These are phyloP conservation scores for Bostrychus sinensis DNA, from an alignment of 2,113 vertebrate genomes.

Conservation along the genomic window DNA sequence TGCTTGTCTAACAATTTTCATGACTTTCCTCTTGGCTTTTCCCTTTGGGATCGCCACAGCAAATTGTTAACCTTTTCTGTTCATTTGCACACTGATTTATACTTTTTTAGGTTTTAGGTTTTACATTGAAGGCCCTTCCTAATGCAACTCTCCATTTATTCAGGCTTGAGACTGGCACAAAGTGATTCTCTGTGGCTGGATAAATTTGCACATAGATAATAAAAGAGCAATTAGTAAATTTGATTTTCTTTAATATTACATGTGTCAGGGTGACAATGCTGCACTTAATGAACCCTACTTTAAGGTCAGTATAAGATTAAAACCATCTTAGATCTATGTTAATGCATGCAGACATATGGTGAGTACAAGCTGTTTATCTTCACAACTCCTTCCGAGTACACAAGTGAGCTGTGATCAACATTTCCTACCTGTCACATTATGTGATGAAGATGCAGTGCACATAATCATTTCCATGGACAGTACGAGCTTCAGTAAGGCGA, in stretches of 20 bases:
- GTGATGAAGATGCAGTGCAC: neutral
- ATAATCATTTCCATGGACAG: conserved; percentile 39
- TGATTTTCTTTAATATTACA: neutral
- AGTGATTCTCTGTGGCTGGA: no score
- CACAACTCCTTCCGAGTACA: neutral
- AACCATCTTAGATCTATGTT: neutral
- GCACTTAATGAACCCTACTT: neutral
- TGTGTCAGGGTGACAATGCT: neutral
- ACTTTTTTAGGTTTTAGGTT: no score
- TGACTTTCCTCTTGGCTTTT: no score
- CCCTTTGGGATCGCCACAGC: no score
- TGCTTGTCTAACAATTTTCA: no score
- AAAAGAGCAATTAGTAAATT: neutral
- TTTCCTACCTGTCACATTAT: conserved; percentile 15
- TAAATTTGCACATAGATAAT: neutral
- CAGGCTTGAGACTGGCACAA: no score
- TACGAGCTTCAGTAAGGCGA: conserved; percentile 13
- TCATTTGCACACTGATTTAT: no score
- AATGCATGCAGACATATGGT: neutral
- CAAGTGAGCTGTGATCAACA: conserved; percentile 18
- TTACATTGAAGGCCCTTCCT: no score
- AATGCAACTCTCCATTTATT: no score
- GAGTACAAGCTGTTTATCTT: neutral
- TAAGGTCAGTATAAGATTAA: neutral
- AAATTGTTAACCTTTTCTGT: no score